phyloP scores from a whole-genome alignment of 92 coral and sea anemone genomes.

The Siderastrea radians region DNA sequence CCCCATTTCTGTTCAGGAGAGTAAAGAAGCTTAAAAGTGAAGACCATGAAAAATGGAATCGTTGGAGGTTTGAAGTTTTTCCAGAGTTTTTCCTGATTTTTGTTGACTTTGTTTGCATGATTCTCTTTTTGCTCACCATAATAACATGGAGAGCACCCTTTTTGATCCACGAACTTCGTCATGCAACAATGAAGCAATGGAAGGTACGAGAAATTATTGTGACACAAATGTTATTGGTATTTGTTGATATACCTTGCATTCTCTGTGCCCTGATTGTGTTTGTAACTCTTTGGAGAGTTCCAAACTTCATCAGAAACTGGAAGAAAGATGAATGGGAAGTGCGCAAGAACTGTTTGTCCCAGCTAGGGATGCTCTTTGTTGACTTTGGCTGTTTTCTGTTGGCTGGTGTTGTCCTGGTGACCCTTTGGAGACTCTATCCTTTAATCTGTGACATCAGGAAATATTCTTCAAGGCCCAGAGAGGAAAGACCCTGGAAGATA shows the following conservation, averaged over 20 bases:
- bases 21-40: constrained; percentile 45
- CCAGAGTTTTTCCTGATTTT: constrained; percentile 74
- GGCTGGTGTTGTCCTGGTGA: constrained; percentile 67
- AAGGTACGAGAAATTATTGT: constrained; percentile 61
- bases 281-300: constrained; percentile 91
- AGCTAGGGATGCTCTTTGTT: constrained; percentile 79
- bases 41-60: constrained; percentile 76
- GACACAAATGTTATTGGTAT: constrained; percentile 76
- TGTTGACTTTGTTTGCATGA: constrained; percentile 86
- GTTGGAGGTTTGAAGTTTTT: constrained; percentile 83
- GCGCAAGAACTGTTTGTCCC: constrained; percentile 77
- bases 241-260: constrained; percentile 96
- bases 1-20: constrained; percentile 73
- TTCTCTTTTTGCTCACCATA: constrained; percentile 70
- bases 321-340: constrained; percentile 83
- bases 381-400: constrained; percentile 85
- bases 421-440: constrained; percentile 96
- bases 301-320: constrained; percentile 86
- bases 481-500: constrained; percentile 84
- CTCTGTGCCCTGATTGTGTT: constrained; percentile 83
- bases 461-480: constrained; percentile 65
- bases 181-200: constrained; percentile 79
- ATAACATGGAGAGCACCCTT: constrained; percentile 94
- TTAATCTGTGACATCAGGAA: constrained; percentile 80
- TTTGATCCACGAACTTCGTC: constrained; percentile 60